These are phyloP conservation scores for Diaphora mendica DNA, from an alignment of 2,888 invertebrate genomes.

Conservation along the genomic window DNA sequence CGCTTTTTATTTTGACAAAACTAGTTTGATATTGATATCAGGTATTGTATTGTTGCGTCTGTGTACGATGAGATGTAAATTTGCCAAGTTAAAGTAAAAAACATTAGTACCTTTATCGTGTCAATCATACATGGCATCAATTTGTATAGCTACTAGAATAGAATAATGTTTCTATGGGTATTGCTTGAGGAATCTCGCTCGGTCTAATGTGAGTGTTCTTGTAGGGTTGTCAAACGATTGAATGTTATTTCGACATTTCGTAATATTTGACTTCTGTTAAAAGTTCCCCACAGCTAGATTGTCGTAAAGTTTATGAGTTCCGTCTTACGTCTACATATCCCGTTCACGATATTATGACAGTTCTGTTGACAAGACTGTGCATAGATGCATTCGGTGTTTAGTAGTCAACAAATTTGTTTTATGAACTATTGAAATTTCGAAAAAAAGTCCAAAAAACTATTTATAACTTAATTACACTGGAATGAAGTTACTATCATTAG, in stretches of 20 bases:
- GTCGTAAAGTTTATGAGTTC: background rate
- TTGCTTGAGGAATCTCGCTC: background rate
- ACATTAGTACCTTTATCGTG: background rate
- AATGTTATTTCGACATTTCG: background rate
- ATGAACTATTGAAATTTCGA: too few relatives aligned
- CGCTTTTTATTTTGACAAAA: conserved; percentile 23
- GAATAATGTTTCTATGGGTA: background rate
- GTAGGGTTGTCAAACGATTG: background rate
- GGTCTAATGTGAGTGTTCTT: background rate
- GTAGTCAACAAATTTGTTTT: background rate
- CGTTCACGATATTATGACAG: background rate
- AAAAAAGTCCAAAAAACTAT: too few relatives aligned
- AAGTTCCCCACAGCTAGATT: background rate
- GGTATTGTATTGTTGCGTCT: background rate
- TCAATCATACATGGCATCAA: background rate
- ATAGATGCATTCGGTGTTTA: background rate
- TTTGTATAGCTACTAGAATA: background rate
- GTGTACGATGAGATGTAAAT: background rate
- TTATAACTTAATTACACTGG: too few relatives aligned
- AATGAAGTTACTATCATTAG: too few relatives aligned
- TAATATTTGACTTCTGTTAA: background rate
- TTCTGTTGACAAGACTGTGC: background rate
- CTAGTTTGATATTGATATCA: conserved; percentile 16
- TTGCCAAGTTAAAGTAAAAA: background rate
- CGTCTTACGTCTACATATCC: background rate